Percentiles rank a stretch among this genome's conserved stretches.
Conservation (phyloP, 2,113 vertebrate species). For the Thomomys bottae region DNA sequence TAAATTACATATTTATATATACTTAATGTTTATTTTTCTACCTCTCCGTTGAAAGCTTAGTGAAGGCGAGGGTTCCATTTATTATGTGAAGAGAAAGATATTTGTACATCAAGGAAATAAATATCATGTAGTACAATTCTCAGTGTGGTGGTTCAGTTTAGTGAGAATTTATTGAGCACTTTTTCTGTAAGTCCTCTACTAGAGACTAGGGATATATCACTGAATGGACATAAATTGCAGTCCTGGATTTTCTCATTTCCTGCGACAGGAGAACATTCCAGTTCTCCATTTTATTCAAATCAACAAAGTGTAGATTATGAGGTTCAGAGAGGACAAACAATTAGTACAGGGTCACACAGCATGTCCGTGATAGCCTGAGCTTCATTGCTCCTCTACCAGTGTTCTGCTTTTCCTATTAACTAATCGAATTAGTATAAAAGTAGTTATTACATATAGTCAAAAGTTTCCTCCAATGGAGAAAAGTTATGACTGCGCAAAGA, state of each 20-base stretch:
- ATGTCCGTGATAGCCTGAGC: no score
- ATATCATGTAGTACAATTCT: accelerated
- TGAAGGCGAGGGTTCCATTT: not conserved
- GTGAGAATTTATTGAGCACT: not conserved
- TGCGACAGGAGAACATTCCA: not conserved
- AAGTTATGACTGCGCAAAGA: not conserved
- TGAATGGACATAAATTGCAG: not conserved
- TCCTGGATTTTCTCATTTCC: not conserved
- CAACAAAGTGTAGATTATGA: not conserved
- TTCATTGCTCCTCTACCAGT: not conserved
- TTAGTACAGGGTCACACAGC: not conserved
- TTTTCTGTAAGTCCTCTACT: not conserved
- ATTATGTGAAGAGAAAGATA: not conserved
- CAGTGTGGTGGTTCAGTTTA: not conserved
- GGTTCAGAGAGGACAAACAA: not conserved
- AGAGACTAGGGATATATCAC: not conserved
- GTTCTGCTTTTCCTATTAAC: not conserved
- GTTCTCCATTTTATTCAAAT: not conserved
- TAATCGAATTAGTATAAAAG: not conserved
- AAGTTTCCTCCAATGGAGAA: not conserved
- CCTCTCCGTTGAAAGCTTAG: not conserved
- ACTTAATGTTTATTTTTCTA: conserved; percentile 14
- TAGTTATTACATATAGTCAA: not conserved
- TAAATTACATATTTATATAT: not conserved
- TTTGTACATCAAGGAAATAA: conserved; percentile 7